These are phyloP conservation scores for Cebus imitator DNA, from an alignment of 2,113 vertebrate species.

Conservation along the genomic window DNA sequence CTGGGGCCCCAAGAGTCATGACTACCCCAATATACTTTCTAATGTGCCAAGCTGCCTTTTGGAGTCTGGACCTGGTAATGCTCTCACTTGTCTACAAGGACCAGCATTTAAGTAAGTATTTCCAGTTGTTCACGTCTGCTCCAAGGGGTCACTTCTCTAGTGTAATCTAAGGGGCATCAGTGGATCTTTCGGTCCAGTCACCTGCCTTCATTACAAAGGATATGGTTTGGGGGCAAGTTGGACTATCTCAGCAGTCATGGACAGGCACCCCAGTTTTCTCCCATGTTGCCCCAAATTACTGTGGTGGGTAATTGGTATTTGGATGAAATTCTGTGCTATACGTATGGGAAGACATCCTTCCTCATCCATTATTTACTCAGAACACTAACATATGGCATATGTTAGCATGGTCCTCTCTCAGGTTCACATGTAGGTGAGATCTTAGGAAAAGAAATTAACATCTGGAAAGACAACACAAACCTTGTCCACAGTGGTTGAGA, in stretches of 20 bases:
- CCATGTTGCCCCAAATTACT: not conserved
- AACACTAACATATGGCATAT: not conserved
- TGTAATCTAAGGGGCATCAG: not conserved
- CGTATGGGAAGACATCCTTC: not conserved
- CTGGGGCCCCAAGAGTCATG: not conserved
- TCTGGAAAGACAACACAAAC: conserved; percentile 63
- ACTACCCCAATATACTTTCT: not conserved
- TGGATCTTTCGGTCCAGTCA: not conserved
- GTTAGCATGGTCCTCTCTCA: not conserved
- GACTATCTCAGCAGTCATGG: not conserved
- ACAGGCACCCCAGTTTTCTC: not conserved
- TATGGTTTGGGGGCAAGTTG: not conserved
- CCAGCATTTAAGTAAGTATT: not conserved
- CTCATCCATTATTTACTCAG: not conserved
- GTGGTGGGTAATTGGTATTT: not conserved
- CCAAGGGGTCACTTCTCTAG: not conserved
- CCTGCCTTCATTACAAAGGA: not conserved
- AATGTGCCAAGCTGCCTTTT: not conserved
- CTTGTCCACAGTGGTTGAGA: conserved; percentile 10
- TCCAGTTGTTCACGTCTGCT: not conserved
- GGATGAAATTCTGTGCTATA: not conserved
- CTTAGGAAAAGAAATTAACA: conserved; percentile 59
- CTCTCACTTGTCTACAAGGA: not conserved
- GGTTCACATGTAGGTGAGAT: conserved; percentile 15
- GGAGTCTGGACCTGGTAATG: not conserved